Evolutionary conservation across 2,888 invertebrate species (phyloP).

Genomic region (Polylopha cassiicola): DNA sequence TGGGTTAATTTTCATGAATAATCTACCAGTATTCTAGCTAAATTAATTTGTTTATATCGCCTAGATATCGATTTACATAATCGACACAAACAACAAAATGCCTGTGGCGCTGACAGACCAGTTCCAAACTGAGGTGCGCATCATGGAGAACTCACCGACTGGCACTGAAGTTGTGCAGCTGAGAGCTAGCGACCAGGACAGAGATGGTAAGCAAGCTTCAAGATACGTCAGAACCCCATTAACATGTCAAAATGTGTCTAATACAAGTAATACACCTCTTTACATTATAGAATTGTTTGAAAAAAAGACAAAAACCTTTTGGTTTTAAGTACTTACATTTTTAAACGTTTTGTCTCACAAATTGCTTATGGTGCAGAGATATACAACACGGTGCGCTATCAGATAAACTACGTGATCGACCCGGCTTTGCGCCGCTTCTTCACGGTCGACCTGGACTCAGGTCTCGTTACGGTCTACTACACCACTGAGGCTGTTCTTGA

Average conservation of each 20-base stretch:
- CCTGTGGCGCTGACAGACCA: slow-evolving; percentile 56
- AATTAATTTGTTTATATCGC: slow-evolving; percentile 16
- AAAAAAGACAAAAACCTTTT: too few relatives aligned
- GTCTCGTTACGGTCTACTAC: slow-evolving; percentile 63
- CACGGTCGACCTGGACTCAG: slow-evolving; percentile 63
- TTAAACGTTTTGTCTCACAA: neutral
- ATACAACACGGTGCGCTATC: slow-evolving; percentile 74
- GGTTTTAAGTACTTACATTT: too few relatives aligned
- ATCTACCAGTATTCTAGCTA: neutral
- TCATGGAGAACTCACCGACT: slow-evolving; percentile 69
- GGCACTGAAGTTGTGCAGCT: slow-evolving; percentile 59
- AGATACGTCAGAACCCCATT: neutral
- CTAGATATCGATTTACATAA: slow-evolving; percentile 77
- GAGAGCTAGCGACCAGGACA: slow-evolving; percentile 70
- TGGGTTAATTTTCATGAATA: neutral
- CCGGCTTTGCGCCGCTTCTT: slow-evolving; percentile 68
- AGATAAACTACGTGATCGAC: slow-evolving; percentile 67
- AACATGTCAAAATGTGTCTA: too few relatives aligned
- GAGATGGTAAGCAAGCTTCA: slow-evolving; percentile 67
- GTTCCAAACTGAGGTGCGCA: slow-evolving; percentile 46
- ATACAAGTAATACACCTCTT: too few relatives aligned
- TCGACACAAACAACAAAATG: slow-evolving; percentile 78
- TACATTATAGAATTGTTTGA: too few relatives aligned
- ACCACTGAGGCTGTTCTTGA: slow-evolving; percentile 65
- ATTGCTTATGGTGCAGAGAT: slow-evolving; percentile 40